A percentile compares a stretch with the other conserved stretches of the same genome.
These are phyloP conservation scores for Artibeus jamaicensis DNA, from an alignment of 2,797 vertebrate genomes.

Conservation along the genomic window DNA sequence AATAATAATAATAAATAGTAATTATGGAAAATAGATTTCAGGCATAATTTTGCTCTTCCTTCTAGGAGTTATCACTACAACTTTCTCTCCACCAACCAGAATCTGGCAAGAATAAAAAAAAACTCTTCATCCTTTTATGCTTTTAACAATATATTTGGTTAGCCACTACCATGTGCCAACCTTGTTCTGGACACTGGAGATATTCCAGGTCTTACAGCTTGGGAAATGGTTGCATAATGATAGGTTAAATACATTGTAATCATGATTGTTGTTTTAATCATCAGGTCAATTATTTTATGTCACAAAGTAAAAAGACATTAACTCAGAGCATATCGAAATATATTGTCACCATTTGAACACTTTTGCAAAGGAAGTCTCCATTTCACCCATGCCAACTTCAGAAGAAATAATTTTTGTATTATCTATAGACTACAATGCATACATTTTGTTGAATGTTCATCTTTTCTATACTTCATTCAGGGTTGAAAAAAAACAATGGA, in stretches of 20 bases:
- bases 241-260: background rate
- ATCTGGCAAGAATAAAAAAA: background rate
- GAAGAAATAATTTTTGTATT: conserved; percentile 10
- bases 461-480: background rate
- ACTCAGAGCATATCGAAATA: background rate
- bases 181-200: background rate
- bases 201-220: background rate
- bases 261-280: background rate
- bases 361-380: background rate
- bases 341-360: background rate
- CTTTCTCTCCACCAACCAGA: background rate
- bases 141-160: background rate
- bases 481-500: background rate
- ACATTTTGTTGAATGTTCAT: background rate
- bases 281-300: background rate
- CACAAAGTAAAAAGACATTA: background rate
- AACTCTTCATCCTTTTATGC: background rate
- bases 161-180: background rate
- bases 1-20: background rate
- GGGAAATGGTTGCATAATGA: background rate
- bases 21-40: background rate
- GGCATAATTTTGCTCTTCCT: background rate
- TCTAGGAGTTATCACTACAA: background rate
- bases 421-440: background rate
- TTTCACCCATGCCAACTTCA: background rate